Conservation (phyloP, 1,140 invertebrate species). For the Psix sp. region DNA sequence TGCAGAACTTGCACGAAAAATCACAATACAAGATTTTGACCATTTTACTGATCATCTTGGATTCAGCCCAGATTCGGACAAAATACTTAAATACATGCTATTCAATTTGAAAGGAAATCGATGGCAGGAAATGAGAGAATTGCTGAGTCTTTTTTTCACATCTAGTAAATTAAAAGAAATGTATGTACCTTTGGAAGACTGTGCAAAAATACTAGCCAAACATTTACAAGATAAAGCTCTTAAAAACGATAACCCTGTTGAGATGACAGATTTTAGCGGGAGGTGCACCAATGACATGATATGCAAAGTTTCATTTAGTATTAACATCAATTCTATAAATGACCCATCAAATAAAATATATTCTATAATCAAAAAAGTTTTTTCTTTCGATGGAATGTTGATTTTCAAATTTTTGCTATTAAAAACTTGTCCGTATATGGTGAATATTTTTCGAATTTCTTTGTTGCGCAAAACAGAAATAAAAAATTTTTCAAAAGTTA, state of each 20-base stretch:
- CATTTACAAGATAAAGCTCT: background rate
- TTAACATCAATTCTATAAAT: conserved; percentile 72
- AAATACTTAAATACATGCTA: conserved; percentile 76
- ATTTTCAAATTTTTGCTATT: conserved; percentile 16
- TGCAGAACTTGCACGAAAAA: conserved; percentile 35
- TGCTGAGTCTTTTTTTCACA: conserved; percentile 71
- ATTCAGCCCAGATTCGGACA: conserved; percentile 15
- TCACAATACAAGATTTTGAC: conserved; percentile 39
- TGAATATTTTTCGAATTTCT: background rate
- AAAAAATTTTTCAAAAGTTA: conserved; percentile 8
- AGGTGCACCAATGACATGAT: conserved; percentile 63
- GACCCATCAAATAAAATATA: conserved; percentile 74
- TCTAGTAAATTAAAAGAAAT: conserved; percentile 68
- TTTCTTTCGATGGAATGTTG: conserved; percentile 63
- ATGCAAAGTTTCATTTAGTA: conserved; percentile 72
- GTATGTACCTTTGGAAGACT: conserved; percentile 62
- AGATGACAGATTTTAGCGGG: conserved; percentile 66
- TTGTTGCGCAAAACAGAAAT: background rate
- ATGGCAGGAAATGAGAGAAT: conserved; percentile 71
- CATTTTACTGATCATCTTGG: conserved; percentile 23
- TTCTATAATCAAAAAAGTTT: conserved; percentile 66
- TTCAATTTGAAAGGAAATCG: conserved; percentile 76
- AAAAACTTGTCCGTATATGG: background rate
- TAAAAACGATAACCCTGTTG: background rate
- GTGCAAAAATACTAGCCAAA: conserved; percentile 13